phyloP scores from a whole-genome alignment of 2,113 vertebrate species.

The Oreocharis arfaki region DNA sequence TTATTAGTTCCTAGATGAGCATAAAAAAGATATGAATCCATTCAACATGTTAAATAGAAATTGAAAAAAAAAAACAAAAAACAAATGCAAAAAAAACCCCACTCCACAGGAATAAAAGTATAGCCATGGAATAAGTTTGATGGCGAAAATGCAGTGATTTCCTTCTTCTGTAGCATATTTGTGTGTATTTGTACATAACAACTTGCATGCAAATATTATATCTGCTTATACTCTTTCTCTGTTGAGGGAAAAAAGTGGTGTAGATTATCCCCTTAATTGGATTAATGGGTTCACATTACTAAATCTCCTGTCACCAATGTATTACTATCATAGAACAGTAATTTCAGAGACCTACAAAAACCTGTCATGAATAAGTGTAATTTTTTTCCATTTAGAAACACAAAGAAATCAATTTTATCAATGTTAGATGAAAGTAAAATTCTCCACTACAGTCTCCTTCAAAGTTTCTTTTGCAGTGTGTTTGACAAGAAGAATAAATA shows the following conservation, averaged over 20 bases:
- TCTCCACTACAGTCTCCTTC: background rate
- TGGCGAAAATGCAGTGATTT: background rate
- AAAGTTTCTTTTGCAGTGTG: background rate
- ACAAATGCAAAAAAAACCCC: background rate
- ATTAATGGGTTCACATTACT: background rate
- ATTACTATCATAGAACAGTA: background rate
- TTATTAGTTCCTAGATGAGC: background rate
- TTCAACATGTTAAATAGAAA: background rate
- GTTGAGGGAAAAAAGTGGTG: background rate
- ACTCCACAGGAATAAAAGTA: background rate
- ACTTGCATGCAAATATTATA: background rate
- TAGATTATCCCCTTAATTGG: background rate
- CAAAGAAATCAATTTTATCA: background rate
- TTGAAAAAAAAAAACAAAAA: background rate
- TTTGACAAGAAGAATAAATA: background rate
- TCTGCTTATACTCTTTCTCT: background rate
- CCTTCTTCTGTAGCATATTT: background rate
- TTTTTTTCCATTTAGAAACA: background rate
- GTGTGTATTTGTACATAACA: background rate
- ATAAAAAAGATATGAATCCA: background rate
- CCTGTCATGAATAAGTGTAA: background rate
- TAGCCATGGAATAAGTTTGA: background rate
- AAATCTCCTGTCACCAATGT: background rate
- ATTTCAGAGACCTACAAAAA: conserved; percentile 4
- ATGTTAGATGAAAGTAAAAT: background rate